Evolutionary conservation across 2,797 vertebrate genomes (phyloP).

Genomic region (Luscinia luscinia): DNA sequence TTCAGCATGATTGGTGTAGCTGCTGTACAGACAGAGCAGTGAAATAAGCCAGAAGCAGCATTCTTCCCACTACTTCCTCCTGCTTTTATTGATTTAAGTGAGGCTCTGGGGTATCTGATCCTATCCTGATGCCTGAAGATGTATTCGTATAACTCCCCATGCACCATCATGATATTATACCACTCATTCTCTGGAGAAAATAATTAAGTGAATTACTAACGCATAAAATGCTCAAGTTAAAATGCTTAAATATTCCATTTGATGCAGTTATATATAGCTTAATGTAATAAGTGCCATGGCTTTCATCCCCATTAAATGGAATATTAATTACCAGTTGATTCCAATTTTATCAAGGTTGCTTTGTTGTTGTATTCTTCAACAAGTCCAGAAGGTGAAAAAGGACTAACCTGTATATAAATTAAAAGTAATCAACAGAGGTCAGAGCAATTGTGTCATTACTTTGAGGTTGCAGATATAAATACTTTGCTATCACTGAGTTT

Average conservation of each 20-base stretch:
- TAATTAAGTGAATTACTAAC: conserved; percentile 71
- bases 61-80: not conserved
- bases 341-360: not conserved
- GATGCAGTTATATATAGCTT: conserved; percentile 67
- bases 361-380: not conserved
- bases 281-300: conserved; percentile 15
- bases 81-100: conserved; percentile 41
- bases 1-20: not conserved
- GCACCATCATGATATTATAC: conserved; percentile 61
- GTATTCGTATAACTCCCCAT: conserved; percentile 52
- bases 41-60: not conserved
- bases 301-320: conserved; percentile 37
- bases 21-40: not conserved
- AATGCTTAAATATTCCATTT: conserved; percentile 75
- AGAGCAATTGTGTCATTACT: not conserved
- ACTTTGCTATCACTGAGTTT: not conserved
- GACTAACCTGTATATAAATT: not conserved
- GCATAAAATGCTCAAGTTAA: conserved; percentile 71
- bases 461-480: not conserved
- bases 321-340: conserved; percentile 32
- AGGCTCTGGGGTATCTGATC: conserved; percentile 2
- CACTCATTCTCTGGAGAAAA: conserved; percentile 66
- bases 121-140: conserved; percentile 58
- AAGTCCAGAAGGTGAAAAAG: not conserved
- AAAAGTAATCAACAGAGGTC: not conserved